phyloP scores from a whole-genome alignment of 2,113 vertebrate genomes.

The Steatornis caripensis region DNA sequence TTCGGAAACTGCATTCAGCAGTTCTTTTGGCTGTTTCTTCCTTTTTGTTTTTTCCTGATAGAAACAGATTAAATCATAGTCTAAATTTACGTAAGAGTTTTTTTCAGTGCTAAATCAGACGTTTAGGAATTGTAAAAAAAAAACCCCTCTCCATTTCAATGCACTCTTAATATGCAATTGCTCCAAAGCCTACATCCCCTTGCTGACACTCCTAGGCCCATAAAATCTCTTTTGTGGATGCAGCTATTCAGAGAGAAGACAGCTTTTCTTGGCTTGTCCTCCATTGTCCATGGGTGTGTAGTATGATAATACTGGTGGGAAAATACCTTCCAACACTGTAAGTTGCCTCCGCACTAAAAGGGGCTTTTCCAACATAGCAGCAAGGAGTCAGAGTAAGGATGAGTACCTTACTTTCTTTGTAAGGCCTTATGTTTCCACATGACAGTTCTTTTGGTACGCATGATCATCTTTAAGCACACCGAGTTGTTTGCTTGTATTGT shows the following conservation, averaged over 20 bases:
- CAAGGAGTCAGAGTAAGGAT: background rate
- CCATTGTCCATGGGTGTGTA: background rate
- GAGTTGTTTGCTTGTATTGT: background rate
- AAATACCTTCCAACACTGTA: background rate
- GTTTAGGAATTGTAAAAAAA: background rate
- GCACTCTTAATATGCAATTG: background rate
- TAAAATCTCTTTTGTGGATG: background rate
- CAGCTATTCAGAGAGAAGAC: background rate
- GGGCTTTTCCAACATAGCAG: background rate
- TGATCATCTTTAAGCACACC: background rate
- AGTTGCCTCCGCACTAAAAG: background rate
- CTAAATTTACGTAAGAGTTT: background rate
- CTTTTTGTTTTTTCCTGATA: background rate
- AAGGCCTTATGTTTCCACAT: background rate
- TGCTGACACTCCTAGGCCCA: background rate
- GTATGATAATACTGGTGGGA: background rate
- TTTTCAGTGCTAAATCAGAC: background rate
- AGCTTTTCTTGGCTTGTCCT: background rate
- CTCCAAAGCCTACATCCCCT: background rate
- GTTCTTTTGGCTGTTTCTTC: background rate
- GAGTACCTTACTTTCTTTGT: background rate
- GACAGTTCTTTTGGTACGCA: background rate
- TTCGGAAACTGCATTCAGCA: background rate
- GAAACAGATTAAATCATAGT: background rate
- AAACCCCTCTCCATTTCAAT: background rate